Conservation (phyloP, 2,888 invertebrate species). For the Caenorhabditis sinica region DNA sequence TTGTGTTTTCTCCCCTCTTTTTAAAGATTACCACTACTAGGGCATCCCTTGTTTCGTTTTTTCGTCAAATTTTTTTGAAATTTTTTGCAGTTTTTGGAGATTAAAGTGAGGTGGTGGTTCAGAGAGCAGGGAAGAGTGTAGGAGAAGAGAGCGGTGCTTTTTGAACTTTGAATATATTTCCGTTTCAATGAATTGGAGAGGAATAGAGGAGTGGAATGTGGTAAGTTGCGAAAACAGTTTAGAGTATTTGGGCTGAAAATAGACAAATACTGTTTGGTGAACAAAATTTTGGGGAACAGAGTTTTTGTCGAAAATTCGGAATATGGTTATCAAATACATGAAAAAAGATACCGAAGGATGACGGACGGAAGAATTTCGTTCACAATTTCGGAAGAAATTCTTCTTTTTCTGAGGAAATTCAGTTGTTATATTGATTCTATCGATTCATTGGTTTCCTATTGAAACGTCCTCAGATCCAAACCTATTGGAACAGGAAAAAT, state of each 20-base stretch:
- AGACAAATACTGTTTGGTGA: not conserved
- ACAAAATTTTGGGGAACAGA: not conserved
- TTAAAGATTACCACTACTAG: slow-evolving; percentile 11
- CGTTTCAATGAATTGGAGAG: slow-evolving; percentile 32
- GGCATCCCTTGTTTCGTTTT: not conserved
- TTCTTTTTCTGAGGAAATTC: no score
- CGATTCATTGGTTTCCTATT: no score
- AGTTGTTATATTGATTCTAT: no score
- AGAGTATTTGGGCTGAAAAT: not conserved
- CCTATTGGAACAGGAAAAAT: no score
- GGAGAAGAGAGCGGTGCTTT: slow-evolving; percentile 24
- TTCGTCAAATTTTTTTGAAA: not conserved
- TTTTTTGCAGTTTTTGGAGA: not conserved
- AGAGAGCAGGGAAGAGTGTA: slow-evolving; percentile 33
- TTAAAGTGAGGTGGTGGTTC: slow-evolving; percentile 30
- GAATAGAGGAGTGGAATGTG: not conserved
- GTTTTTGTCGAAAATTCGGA: not conserved
- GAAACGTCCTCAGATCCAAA: no score
- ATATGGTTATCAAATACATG: not conserved
- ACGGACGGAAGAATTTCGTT: not conserved
- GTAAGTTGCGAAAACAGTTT: slow-evolving; percentile 2
- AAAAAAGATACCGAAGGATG: no score
- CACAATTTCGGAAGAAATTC: no score
- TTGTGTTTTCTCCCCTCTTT: slow-evolving; percentile 12
- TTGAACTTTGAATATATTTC: slow-evolving; percentile 28